Conservation (phyloP, 2,888 invertebrate species). For the Galerucella nymphaeae region DNA sequence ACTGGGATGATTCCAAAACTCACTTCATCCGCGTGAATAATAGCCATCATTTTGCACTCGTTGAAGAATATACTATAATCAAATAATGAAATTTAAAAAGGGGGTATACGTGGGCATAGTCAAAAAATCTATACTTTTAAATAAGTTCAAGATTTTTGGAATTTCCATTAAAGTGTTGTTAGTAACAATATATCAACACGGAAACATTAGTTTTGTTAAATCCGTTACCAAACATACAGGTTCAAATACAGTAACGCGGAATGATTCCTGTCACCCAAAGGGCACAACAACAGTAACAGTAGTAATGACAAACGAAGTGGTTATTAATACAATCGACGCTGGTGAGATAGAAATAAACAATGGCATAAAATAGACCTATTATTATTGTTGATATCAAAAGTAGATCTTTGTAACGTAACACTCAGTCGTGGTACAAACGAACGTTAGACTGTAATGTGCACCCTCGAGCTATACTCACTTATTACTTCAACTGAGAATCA, state of each 20-base stretch:
- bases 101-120: too few species aligned
- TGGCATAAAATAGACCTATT: slow-evolving; percentile 10
- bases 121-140: too few species aligned
- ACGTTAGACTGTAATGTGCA: slow-evolving; percentile 39
- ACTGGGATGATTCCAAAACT: too few species aligned
- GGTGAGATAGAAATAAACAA: slow-evolving; percentile 3
- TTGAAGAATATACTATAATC: too few species aligned
- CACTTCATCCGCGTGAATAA: too few species aligned
- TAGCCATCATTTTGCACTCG: too few species aligned
- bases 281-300: background rate
- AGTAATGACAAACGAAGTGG: background rate
- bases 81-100: too few species aligned
- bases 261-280: background rate
- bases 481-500: slow-evolving; percentile 44
- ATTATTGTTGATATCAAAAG: slow-evolving; percentile 32
- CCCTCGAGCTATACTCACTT: slow-evolving; percentile 42
- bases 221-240: background rate
- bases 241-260: slow-evolving; percentile 4
- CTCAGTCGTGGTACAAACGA: slow-evolving; percentile 38
- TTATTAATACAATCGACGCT: slow-evolving; percentile 8
- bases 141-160: too few species aligned
- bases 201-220: background rate
- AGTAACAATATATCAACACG: background rate
- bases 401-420: slow-evolving; percentile 39
- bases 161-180: too few species aligned